Base-by-base conservation (phyloP, 2,888 invertebrate genomes). In the Penaeus monodon region DNA sequence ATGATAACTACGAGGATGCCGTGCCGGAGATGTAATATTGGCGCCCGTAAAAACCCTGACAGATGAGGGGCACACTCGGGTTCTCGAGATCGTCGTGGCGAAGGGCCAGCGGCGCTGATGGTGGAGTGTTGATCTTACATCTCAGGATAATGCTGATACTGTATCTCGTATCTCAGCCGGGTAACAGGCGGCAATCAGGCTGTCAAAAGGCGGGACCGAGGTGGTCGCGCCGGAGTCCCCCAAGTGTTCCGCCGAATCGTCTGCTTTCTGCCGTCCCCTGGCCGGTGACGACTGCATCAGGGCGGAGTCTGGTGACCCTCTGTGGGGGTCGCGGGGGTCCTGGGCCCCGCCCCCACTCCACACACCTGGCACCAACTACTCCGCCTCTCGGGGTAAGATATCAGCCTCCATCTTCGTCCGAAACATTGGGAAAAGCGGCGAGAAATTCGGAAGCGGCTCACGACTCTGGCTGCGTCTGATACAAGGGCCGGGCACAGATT, bases 161-260 rank as follows among this genome's bases (percentile, higher is more conserved):
- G 82, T 82, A 86, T 86, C 86, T 86, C 86, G 86, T 86, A 82
- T 86, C 83, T 86, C 82, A 86, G 86, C 22, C 86, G 86, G 82
- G 82, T 82, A 86, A 86, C 86, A 86, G 86, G 86, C 86, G 82
- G 86, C 86, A 86, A 86, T 86, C 86, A 86, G 86, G 70, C 86
- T 86, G 86, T 86, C 86, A 86, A 86, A 83, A 73, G 82, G 86
- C 76, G 79, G 79, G 86, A 86, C 82, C 49, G 38, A 27, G 79
- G 82, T 49, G 86, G 79, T 77, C 82, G 78, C 73, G 78, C 22
- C 29, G 49, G 64, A 65, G 77, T 44, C 63, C 38, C 33, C 82
- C 66, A 70, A 66, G 76, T 70, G 64, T 57, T 65, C 33, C 76
- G 20, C 27, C 27, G 29, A 17, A 22, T 27, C 78, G 24, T 8